Base-by-base conservation (phyloP, 2,888 invertebrate genomes). In the Parapristionchus giblindavisi region DNA sequence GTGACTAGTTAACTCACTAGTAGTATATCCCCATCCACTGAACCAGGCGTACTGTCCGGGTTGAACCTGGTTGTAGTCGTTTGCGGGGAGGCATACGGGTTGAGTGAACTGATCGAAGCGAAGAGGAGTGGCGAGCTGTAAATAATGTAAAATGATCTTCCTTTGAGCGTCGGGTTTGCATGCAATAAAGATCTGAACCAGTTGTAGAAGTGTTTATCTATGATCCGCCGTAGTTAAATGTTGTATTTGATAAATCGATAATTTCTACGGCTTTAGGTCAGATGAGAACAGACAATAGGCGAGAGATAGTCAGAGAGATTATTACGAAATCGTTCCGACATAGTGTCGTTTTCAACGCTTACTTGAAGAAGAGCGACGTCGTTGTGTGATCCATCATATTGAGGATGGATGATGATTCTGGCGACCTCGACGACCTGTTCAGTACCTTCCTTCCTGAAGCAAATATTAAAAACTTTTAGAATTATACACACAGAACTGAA, bases 341-440 rank as follows among this genome's bases (percentile, higher is more conserved):
- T 21, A 51, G 51, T 51, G 21, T n/a, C 51, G 51, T 51, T 17
- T 17, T 51, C n/a, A 51, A n/a, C 14, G 51, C 58, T 21, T 14
- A 71, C 71, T 58, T 71, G 48, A 36, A 71, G 17, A 5, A 71
- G 71, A 14, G 71, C 71, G 29, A 71, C 40, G 32, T 71, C 71
- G 58, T 71, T 40, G 40, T 40, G 48, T 21, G 56, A 51, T 4
- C 40, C 71, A 32, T 71, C 58, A 40, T 40, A 71, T n/a, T 71
- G 56, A n/a, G 71, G 58, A 58, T 71, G 71, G 21, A 40, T 6
- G 24, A 56, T 34, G 58, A 71, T 58, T 6, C 38, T 32, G 38
- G 38, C 32, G 6, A 71, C 71, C 1, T 56, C 34, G 38, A 71
- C 36, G 34, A 71, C 21, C 36, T 71, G 71, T 17, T 71, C 71